Percentiles rank a stretch among this genome's conserved stretches.
Evolutionary conservation across 2,888 invertebrate species (phyloP).

Genomic region (Drosophila pseudotakahashii): DNA sequence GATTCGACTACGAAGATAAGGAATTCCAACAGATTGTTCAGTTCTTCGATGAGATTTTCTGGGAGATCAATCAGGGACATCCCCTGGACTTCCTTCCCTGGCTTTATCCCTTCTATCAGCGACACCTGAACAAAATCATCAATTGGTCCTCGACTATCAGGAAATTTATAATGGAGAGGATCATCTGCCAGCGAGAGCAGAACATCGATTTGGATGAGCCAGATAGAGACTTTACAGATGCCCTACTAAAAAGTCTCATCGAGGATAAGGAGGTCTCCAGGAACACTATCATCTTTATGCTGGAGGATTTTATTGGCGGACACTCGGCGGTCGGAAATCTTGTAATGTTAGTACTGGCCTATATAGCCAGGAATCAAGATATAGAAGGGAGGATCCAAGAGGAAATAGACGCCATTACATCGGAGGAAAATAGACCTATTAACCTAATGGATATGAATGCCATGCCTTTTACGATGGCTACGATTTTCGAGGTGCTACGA

Average conservation of each 20-base stretch:
- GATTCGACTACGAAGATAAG: slow-evolving; percentile 88
- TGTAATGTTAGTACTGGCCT: slow-evolving; percentile 90
- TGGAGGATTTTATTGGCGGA: slow-evolving; percentile 94
- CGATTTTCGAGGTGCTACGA: slow-evolving; percentile 91
- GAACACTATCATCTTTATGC: slow-evolving; percentile 91
- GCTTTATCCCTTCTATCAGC: slow-evolving; percentile 89
- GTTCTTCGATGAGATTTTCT: slow-evolving; percentile 93
- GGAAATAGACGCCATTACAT: slow-evolving; percentile 88
- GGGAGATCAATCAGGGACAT: slow-evolving; percentile 95
- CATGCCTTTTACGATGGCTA: slow-evolving; percentile 92
- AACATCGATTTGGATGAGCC: slow-evolving; percentile 86
- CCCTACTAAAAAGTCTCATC: slow-evolving; percentile 88
- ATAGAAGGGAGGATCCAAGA: slow-evolving; percentile 88
- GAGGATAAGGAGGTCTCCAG: slow-evolving; percentile 87
- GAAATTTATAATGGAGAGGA: slow-evolving; percentile 89
- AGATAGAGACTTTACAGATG: slow-evolving; percentile 91
- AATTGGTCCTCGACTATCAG: slow-evolving; percentile 89
- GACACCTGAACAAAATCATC: slow-evolving; percentile 88
- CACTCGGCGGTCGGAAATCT: slow-evolving; percentile 94
- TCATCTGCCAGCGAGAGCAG: slow-evolving; percentile 86
- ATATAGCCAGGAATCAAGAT: slow-evolving; percentile 88
- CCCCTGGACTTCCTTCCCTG: slow-evolving; percentile 94
- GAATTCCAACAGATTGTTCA: slow-evolving; percentile 89
- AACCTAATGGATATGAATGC: slow-evolving; percentile 87
- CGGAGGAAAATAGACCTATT: slow-evolving; percentile 85